Evolutionary conservation across 1,140 invertebrate genomes (phyloP).

Genomic region (Ostrea edulis): DNA sequence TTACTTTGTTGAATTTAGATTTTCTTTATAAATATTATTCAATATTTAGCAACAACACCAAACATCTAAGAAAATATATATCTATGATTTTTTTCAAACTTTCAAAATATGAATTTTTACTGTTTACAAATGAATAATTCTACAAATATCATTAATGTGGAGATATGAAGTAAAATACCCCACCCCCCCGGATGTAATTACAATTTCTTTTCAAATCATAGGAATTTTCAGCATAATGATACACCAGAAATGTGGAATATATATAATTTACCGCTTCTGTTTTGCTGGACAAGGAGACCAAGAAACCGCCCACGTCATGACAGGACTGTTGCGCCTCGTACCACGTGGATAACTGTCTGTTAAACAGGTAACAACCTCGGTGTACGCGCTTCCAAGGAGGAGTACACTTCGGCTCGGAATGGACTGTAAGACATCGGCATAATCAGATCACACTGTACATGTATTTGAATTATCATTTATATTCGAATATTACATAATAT

Average conservation of each 20-base stretch:
- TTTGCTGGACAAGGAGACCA: constrained; percentile 54
- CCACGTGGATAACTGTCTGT: constrained; percentile 46
- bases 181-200: too few species aligned
- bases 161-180: too few species aligned
- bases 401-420: not conserved
- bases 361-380: constrained; percentile 59
- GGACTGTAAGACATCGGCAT: not conserved
- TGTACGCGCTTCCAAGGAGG: constrained; percentile 52
- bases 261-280: constrained; percentile 51
- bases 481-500: not conserved
- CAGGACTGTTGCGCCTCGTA: constrained; percentile 53
- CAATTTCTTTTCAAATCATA: too few species aligned
- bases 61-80: too few species aligned
- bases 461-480: not conserved
- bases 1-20: too few species aligned
- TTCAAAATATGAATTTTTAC: too few species aligned
- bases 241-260: not conserved
- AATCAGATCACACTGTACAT: not conserved
- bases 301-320: constrained; percentile 49
- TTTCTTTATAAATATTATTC: too few species aligned
- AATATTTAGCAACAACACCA: too few species aligned
- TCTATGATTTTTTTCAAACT: too few species aligned
- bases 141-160: too few species aligned
- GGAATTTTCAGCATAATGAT: too few species aligned
- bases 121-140: too few species aligned